Percentiles rank a stretch among this genome's conserved stretches.
phyloP scores from a whole-genome alignment of 2,797 vertebrate species.

The Coluber constrictor region DNA sequence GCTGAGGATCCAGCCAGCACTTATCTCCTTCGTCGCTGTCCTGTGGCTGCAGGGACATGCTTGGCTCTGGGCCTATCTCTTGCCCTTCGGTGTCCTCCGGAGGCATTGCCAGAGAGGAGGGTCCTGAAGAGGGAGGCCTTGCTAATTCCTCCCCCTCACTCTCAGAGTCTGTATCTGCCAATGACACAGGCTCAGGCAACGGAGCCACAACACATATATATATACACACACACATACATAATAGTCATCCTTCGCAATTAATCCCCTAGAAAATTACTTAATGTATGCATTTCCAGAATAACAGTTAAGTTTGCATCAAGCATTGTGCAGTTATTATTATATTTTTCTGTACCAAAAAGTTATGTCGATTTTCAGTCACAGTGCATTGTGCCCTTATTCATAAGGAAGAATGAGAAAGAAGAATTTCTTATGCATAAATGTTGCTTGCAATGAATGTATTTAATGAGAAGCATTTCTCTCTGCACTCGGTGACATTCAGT shows the following conservation, averaged over 20 bases:
- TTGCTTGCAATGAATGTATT: not conserved
- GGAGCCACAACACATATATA: not conserved
- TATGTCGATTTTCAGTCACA: not conserved
- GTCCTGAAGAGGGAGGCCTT: too few species aligned
- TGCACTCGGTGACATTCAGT: not conserved
- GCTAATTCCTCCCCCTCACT: too few species aligned
- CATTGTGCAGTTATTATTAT: conserved; percentile 8
- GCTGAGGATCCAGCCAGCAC: too few species aligned
- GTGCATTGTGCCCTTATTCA: not conserved
- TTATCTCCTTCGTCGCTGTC: too few species aligned
- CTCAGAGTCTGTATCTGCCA: too few species aligned
- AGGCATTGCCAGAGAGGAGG: too few species aligned
- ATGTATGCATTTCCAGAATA: conserved; percentile 26
- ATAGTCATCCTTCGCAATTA: not conserved
- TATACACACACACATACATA: conserved; percentile 11
- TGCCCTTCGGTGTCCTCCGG: too few species aligned
- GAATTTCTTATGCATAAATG: not conserved
- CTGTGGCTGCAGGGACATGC: too few species aligned
- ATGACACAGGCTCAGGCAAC: too few species aligned
- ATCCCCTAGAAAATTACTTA: conserved; percentile 6
- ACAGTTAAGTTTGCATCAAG: conserved; percentile 14
- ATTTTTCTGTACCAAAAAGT: conserved; percentile 39
- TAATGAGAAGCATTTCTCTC: not conserved
- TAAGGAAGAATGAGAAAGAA: not conserved
- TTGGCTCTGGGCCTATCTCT: too few species aligned